A percentile compares a stretch with the other conserved stretches of the same genome.
These are phyloP conservation scores for Blennius ocellaris DNA, from an alignment of 2,113 vertebrate genomes.

Conservation along the genomic window DNA sequence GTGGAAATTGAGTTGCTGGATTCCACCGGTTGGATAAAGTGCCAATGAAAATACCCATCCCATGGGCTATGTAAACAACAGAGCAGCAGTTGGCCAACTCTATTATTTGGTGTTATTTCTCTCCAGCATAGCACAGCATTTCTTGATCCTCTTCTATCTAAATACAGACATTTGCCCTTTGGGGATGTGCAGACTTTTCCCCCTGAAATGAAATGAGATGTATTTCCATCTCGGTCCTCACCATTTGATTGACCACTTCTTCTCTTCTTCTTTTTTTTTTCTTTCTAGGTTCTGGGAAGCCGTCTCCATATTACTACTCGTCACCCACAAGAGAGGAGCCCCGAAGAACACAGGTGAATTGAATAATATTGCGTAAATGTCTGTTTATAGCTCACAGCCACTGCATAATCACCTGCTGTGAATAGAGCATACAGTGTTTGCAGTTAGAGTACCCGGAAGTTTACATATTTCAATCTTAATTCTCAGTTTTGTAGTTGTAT, in stretches of 20 bases:
- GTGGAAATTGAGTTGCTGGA: constrained; percentile 67
- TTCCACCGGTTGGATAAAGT: constrained; percentile 58
- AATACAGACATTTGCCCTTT: constrained; percentile 57
- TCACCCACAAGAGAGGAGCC: constrained; percentile 95
- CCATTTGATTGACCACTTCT: constrained; percentile 6
- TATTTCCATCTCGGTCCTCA: constrained; percentile 14
- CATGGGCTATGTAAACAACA: constrained; percentile 64
- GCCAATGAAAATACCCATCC: constrained; percentile 63
- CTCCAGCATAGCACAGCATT: constrained; percentile 22
- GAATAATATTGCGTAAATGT: constrained; percentile 8
- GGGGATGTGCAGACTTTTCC: constrained; percentile 35
- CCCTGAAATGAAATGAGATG: constrained; percentile 41
- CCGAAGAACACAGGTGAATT: constrained; percentile 92
- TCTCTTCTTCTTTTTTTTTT: constrained; percentile 2
- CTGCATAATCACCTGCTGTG: background rate
- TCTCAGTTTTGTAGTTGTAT: too few relatives aligned
- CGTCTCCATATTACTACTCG: constrained; percentile 95
- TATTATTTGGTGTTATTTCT: constrained; percentile 56
- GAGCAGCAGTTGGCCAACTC: constrained; percentile 29
- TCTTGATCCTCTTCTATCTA: constrained; percentile 56
- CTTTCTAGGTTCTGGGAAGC: constrained; percentile 91
- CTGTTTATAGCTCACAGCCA: background rate
- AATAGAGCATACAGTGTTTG: background rate
- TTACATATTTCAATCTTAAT: background rate
- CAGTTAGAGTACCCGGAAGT: background rate